Evolutionary conservation across 2,888 invertebrate genomes (phyloP).

Genomic region (Scrobipalpa costella): DNA sequence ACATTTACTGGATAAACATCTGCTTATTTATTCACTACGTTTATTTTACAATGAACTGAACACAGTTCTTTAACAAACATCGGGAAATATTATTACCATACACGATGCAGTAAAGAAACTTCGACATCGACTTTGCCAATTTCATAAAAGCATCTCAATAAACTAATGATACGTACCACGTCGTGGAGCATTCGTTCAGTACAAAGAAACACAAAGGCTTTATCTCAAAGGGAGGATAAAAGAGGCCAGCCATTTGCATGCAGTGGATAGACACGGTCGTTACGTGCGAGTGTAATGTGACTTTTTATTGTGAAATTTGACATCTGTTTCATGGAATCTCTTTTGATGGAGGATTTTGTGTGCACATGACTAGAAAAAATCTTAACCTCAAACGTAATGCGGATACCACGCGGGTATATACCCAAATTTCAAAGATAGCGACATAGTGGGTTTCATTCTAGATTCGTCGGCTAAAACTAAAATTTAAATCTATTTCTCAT

Average conservation of each 20-base stretch:
- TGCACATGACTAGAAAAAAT: no score
- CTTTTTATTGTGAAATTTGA: constrained; percentile 2
- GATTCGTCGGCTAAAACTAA: no score
- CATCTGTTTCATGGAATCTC: background rate
- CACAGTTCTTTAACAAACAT: background rate
- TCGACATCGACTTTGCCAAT: background rate
- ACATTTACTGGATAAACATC: no score
- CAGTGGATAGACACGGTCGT: background rate
- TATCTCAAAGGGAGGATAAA: background rate
- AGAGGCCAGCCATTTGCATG: background rate
- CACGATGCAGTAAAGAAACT: no score
- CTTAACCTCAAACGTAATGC: no score
- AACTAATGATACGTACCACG: background rate
- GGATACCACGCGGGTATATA: no score
- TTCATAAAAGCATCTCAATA: constrained; percentile 1
- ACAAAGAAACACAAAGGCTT: background rate
- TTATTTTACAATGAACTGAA: no score
- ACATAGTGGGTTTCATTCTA: no score
- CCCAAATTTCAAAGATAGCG: no score
- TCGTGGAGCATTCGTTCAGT: background rate
- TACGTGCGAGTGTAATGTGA: constrained; percentile 5
- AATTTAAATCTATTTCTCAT: no score
- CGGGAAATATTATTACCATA: background rate
- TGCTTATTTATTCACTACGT: no score
- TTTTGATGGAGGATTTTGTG: no score